A percentile compares a stretch with the other conserved stretches of the same genome.
These are phyloP conservation scores for Eupithecia exiguata DNA, from an alignment of 2,888 invertebrate genomes.

Conservation along the genomic window DNA sequence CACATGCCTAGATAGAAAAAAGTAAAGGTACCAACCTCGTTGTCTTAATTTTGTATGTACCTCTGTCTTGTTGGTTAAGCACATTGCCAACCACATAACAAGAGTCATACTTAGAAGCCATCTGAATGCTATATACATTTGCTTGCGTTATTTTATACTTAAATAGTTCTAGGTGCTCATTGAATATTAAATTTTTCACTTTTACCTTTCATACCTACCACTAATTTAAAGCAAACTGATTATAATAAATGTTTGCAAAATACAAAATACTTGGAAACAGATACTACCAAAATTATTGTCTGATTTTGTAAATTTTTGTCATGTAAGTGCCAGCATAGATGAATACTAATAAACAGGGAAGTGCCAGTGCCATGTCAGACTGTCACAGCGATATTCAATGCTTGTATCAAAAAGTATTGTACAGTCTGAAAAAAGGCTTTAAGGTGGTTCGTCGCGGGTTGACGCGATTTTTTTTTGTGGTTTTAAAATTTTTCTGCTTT, in stretches of 20 bases:
- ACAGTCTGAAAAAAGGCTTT: neutral
- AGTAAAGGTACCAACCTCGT: constrained; percentile 47
- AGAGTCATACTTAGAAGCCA: constrained; percentile 67
- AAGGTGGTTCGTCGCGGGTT: too few species aligned
- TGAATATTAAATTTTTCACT: constrained; percentile 21
- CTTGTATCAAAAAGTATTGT: neutral
- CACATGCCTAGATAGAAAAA: too few species aligned
- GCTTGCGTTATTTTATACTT: constrained; percentile 26
- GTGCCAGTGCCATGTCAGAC: neutral
- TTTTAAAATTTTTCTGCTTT: too few species aligned
- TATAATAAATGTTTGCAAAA: constrained; percentile 15
- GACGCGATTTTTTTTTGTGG: too few species aligned
- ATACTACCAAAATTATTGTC: constrained; percentile 11
- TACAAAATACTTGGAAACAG: constrained; percentile 25
- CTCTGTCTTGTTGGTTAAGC: constrained; percentile 53
- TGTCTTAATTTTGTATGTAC: constrained; percentile 33
- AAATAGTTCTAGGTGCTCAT: constrained; percentile 24
- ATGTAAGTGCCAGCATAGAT: too few species aligned
- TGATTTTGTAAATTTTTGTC: neutral
- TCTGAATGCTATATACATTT: constrained; percentile 77
- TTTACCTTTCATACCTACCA: constrained; percentile 21
- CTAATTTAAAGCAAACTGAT: constrained; percentile 24
- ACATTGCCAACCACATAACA: constrained; percentile 70
- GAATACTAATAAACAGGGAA: too few species aligned
- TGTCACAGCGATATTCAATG: neutral